Percentiles rank a stretch among this genome's conserved stretches.
These are phyloP conservation scores for Oxygymnocypris stewartii DNA, from an alignment of 2,113 vertebrate genomes.

Conservation along the genomic window DNA sequence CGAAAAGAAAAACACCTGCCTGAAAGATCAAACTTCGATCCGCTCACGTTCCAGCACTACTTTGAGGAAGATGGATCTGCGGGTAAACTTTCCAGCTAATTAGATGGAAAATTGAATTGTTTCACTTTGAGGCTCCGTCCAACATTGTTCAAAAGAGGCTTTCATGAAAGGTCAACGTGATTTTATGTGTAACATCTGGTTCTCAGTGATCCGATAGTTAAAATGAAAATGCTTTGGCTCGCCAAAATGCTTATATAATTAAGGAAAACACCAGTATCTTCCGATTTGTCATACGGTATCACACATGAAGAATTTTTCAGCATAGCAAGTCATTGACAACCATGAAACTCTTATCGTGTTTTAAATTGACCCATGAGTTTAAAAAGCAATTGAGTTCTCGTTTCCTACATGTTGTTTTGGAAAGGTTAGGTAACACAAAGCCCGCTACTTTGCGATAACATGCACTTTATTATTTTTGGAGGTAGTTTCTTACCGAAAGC, in stretches of 20 bases:
- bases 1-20: conserved; percentile 29
- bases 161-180: conserved; percentile 22
- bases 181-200: conserved; percentile 40
- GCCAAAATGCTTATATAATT: conserved; percentile 4
- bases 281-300: not conserved
- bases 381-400: not conserved
- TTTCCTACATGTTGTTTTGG: not conserved
- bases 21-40: not conserved
- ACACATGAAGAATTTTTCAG: not conserved
- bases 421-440: not conserved
- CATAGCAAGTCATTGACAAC: too few species aligned
- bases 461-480: not conserved
- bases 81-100: conserved; percentile 25
- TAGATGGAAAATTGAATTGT: conserved; percentile 18
- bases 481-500: not conserved
- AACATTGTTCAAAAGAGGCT: conserved; percentile 33
- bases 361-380: conserved; percentile 1
- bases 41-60: not conserved
- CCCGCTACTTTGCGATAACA: not conserved
- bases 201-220: not conserved
- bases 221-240: conserved; percentile 5
- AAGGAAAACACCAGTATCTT: conserved; percentile 25
- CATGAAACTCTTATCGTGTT: conserved; percentile 6
- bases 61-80: conserved; percentile 16
- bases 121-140: conserved; percentile 26